Base-by-base conservation (phyloP, 2,797 vertebrate species). In the Taeniopygia guttata region DNA sequence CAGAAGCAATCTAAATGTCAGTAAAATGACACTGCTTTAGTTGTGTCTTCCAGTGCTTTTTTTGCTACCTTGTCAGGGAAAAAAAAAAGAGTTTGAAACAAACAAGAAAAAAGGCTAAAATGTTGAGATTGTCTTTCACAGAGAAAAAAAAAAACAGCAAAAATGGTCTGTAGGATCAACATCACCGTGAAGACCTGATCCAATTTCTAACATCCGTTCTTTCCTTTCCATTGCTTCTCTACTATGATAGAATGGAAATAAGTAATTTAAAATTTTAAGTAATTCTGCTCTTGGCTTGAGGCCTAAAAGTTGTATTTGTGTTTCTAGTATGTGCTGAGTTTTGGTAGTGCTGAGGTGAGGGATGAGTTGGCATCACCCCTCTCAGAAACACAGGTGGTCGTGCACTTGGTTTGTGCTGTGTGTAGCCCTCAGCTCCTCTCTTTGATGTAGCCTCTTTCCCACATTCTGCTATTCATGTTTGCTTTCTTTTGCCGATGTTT, bases 401-500 rank as follows among this genome's bases (percentile, higher is more conserved):
- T 1, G 2, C 15, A 1, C 32, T 78, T 0, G 1, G 34, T 60
- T 74, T 68, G 8, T 68, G 62, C 32, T 91, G 23, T 40, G 23
- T 29, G 7, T 9, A 80, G 72, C 22, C 54, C 42, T 92, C 81
- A 77, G 72, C 56, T 83, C 27, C 75, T 79, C 67, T 60, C 8
- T 92, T 83, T 87, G 78, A 75, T 78, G 79, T 81, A 54, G 76
- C 63, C 58, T 59, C 87, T 87, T 87, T 89, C 92, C 91, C 89
- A 90, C 84, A 62, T 93, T 83, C 87, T 86, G 51, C 76, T 84
- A 13, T 93, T 87, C 93, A 63, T 38, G 4, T 81, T 93, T 10
- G 5, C 81, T 95, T 96, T 91, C 84, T 86, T 89, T 84, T 93
- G 45, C 73, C 42, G 3, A 17, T 69, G 68, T 91, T 92, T 96